Evolutionary conservation across 2,113 vertebrate genomes (phyloP).

Genomic region (Herpailurus yagouaroundi): DNA sequence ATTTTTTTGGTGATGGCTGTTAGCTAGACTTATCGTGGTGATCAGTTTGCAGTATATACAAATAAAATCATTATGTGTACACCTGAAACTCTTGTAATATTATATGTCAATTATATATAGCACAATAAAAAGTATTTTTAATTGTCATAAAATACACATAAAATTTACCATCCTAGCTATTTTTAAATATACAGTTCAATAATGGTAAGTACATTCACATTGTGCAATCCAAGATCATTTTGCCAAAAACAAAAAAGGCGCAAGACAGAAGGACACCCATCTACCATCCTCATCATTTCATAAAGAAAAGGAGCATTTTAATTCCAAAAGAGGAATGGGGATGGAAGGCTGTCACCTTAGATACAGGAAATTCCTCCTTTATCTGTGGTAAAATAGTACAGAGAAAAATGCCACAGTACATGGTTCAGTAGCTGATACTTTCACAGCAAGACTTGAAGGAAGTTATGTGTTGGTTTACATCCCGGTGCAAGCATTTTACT

Average conservation of each 20-base stretch:
- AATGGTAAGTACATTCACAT: background rate
- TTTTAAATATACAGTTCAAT: background rate
- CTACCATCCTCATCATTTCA: background rate
- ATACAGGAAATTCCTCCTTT: background rate
- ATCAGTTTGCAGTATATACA: background rate
- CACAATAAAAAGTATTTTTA: background rate
- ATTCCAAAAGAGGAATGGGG: background rate
- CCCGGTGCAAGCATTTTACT: background rate
- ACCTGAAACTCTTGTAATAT: background rate
- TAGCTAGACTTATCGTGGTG: background rate
- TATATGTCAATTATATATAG: background rate
- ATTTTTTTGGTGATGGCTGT: background rate
- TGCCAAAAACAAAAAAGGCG: background rate
- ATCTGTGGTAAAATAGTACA: background rate
- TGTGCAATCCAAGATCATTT: background rate
- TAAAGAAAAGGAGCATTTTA: constrained; percentile 1
- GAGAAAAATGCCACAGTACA: background rate
- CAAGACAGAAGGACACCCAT: background rate
- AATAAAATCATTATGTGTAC: background rate
- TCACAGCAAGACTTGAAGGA: background rate
- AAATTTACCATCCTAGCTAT: background rate
- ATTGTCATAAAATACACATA: background rate
- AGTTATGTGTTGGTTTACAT: background rate
- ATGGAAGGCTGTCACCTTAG: background rate
- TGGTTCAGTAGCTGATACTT: background rate